These are phyloP conservation scores for Crotalus helleri DNA, from an alignment of 2,113 vertebrate genomes.

Conservation along the genomic window DNA sequence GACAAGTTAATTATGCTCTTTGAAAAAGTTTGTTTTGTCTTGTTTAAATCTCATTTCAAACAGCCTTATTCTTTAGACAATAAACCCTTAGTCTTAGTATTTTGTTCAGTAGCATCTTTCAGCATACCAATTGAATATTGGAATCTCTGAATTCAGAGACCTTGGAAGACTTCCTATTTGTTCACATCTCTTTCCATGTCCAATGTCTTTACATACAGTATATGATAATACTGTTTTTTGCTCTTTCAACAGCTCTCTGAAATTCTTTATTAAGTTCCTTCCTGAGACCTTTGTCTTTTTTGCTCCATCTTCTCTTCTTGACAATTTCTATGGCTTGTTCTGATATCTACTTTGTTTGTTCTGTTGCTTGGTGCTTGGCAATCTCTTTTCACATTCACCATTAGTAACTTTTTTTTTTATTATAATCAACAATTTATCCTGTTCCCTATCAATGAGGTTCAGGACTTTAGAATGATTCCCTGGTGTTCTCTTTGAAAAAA, in stretches of 20 bases:
- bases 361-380: background rate
- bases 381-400: background rate
- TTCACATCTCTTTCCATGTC: background rate
- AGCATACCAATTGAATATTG: background rate
- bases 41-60: background rate
- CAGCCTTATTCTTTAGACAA: background rate
- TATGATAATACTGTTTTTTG: background rate
- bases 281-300: background rate
- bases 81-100: background rate
- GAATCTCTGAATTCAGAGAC: background rate
- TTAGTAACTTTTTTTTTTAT: background rate
- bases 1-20: background rate
- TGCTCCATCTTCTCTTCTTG: background rate
- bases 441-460: background rate
- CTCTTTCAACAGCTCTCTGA: background rate
- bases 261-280: background rate
- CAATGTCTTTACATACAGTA: background rate
- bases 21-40: background rate
- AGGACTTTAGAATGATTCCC: background rate
- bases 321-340: background rate
- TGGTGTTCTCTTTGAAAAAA: background rate
- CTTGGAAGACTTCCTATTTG: background rate
- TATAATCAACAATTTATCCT: background rate
- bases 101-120: background rate
- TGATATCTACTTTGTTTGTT: background rate